Base-by-base conservation (phyloP, 2,797 vertebrate species). In the Chromis chromis region DNA sequence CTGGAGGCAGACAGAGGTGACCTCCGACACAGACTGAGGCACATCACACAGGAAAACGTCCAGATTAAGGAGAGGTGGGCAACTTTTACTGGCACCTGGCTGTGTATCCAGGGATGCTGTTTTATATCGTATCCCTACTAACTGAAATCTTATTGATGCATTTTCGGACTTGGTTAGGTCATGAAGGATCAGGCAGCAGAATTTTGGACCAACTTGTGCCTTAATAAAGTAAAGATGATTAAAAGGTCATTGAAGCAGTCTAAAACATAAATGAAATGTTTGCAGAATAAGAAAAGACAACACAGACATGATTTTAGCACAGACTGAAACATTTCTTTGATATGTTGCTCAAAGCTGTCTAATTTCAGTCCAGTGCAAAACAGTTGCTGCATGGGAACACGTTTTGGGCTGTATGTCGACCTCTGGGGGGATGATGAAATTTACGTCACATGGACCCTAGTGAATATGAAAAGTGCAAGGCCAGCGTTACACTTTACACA, bases 1-100 rank as follows among this genome's bases (percentile, higher is more conserved):
- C 74, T 92, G 85, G 88, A 91, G 67, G 80, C 49, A 0, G 92
- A 94, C 72, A 83, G 90, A 19, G 91, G 90, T 0, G 80, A 91
- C 8, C 83, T 95, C 28, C 86, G 91, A 46, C 83, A 84, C 54
- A 91, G 89, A 48, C 83, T 94, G 76, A 93, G 93, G 61, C 75
- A 91, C 39, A 67, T 83, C 71, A 87, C 79, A 0, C 90, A 93
- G 6, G 93, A 95, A 25, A 94, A 93, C 17, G 77, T 65, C 8
- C 87, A 92, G 19, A 64, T 90, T 9, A 93, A 90, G 89, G 94
- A 94, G 46, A 95, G 93, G 93, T 93, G 70, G 78, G 74, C 33
- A 0, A 4, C 3, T 21, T 9, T 39, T n/a, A 19, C 11, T 4
- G 36, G 10, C 33, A 36, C 33, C 33, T 36, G 33, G 33, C 33